phyloP scores from a whole-genome alignment of 2,113 vertebrate genomes.

The Acanthisitta chloris region DNA sequence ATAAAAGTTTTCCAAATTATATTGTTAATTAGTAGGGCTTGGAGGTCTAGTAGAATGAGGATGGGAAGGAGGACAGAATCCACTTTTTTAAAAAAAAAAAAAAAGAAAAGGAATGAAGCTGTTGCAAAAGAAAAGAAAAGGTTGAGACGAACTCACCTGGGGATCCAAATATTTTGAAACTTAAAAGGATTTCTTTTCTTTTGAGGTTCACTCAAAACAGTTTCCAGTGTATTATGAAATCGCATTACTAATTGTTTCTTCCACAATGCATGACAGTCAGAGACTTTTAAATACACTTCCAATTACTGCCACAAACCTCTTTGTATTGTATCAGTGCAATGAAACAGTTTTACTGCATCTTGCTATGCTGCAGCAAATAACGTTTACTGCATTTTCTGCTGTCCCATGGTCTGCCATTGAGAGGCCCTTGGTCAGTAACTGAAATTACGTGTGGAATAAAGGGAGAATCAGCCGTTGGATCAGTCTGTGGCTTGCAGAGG shows the following conservation, averaged over 20 bases:
- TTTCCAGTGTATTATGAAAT: conserved; percentile 22
- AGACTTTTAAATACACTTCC: conserved; percentile 5
- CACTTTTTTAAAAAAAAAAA: not conserved
- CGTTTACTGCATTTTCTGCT: not conserved
- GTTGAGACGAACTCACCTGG: not conserved
- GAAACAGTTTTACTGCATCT: not conserved
- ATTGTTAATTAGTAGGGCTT: not conserved
- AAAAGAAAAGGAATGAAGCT: not conserved
- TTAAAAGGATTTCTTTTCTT: conserved; percentile 29
- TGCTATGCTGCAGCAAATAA: not conserved
- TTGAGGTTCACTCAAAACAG: conserved; percentile 18
- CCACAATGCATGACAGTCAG: conserved; percentile 34
- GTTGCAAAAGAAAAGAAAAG: not conserved
- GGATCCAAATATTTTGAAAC: conserved; percentile 62
- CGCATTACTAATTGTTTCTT: conserved; percentile 42
- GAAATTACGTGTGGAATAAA: not conserved
- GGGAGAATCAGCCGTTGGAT: not conserved
- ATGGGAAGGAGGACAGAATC: not conserved
- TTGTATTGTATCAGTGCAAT: not conserved
- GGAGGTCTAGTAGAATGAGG: not conserved
- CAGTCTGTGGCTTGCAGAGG: not conserved
- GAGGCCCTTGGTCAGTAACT: not conserved
- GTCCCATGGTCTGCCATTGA: not conserved
- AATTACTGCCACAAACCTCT: not conserved
- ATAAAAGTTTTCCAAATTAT: not conserved